phyloP scores from a whole-genome alignment of 1,140 invertebrate genomes.

The Hylaeus anthracinus region DNA sequence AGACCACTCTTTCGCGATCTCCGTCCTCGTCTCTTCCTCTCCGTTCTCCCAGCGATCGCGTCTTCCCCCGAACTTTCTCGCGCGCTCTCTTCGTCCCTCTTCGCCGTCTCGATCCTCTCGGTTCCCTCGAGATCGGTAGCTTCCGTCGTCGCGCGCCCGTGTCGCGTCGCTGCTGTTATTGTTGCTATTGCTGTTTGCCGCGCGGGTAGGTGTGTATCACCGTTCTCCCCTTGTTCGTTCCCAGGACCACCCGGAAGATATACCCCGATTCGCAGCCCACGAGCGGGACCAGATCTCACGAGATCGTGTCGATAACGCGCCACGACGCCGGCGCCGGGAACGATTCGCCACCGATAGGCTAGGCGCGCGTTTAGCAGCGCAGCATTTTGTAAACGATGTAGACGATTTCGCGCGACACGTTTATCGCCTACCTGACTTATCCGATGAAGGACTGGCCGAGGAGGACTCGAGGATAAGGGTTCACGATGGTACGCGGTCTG shows the following conservation, averaged over 20 bases:
- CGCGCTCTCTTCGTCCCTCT: too few species aligned
- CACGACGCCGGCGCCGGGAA: background rate
- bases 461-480: too few species aligned
- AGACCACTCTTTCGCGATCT: constrained; percentile 38
- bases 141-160: constrained; percentile 19
- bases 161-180: constrained; percentile 47
- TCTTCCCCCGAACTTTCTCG: background rate
- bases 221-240: constrained; percentile 26
- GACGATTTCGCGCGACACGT: too few species aligned
- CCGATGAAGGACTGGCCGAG: too few species aligned
- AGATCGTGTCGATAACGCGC: constrained; percentile 37
- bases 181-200: constrained; percentile 43
- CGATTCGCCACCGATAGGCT: constrained; percentile 14
- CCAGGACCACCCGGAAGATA: constrained; percentile 49
- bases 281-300: constrained; percentile 33
- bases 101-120: background rate
- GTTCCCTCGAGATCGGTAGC: constrained; percentile 32
- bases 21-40: constrained; percentile 14
- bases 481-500: too few species aligned
- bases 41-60: background rate
- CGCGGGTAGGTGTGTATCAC: constrained; percentile 16
- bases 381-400: too few species aligned
- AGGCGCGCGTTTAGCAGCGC: too few species aligned
- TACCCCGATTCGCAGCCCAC: constrained; percentile 1
- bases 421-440: too few species aligned